Evolutionary conservation across 1,140 invertebrate species (phyloP).

Genomic region (Dendroctonus valens): DNA sequence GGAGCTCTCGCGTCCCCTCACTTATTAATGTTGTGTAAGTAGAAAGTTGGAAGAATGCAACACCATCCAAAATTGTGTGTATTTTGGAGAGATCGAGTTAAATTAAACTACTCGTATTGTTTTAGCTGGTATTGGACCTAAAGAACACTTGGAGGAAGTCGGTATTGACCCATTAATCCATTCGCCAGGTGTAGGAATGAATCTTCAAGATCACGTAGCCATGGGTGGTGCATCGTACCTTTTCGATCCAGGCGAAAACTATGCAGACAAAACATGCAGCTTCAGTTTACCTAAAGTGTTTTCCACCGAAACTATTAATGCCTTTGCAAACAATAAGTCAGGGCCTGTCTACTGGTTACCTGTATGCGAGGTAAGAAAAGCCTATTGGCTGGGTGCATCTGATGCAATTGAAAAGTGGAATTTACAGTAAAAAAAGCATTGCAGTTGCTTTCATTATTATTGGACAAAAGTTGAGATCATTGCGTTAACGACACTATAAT

Average conservation of each 20-base stretch:
- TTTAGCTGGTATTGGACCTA: constrained; percentile 59
- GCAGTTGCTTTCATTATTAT: too few species aligned
- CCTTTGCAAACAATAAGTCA: constrained; percentile 57
- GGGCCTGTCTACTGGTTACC: constrained; percentile 68
- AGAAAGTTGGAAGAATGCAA: constrained; percentile 47
- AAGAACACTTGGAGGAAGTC: constrained; percentile 59
- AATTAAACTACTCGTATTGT: neutral
- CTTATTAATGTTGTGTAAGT: constrained; percentile 69
- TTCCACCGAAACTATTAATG: constrained; percentile 53
- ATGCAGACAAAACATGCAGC: constrained; percentile 53
- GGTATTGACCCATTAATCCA: constrained; percentile 58
- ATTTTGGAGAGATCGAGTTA: neutral
- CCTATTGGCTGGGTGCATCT: neutral
- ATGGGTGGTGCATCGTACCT: constrained; percentile 55
- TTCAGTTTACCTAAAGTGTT: constrained; percentile 61
- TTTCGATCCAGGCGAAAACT: constrained; percentile 53
- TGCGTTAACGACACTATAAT: too few species aligned
- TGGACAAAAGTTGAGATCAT: too few species aligned
- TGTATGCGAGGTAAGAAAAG: constrained; percentile 59
- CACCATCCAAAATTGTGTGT: neutral
- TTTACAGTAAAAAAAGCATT: too few species aligned
- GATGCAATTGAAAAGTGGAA: too few species aligned
- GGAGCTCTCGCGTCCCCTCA: constrained; percentile 74
- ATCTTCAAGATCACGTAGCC: constrained; percentile 72
- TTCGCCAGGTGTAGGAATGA: constrained; percentile 74